A percentile compares a stretch with the other conserved stretches of the same genome.
These are phyloP conservation scores for Hassar affinis DNA, from an alignment of 2,113 vertebrate species.

Conservation along the genomic window DNA sequence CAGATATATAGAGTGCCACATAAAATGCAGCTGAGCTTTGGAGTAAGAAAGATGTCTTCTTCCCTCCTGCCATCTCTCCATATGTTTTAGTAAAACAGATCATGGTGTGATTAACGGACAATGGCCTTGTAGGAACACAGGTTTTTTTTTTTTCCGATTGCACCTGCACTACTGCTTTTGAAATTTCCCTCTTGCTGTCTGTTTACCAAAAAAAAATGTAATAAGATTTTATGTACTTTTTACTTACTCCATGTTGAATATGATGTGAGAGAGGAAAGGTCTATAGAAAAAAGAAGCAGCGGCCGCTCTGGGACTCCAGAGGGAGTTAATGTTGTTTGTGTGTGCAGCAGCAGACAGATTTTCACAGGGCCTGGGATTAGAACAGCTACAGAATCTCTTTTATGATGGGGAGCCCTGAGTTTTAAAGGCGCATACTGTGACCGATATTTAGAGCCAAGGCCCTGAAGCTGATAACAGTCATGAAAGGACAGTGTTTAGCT, in stretches of 20 bases:
- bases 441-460: conserved; percentile 78
- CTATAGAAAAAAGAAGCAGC: conserved; percentile 64
- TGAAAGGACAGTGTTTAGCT: conserved; percentile 71
- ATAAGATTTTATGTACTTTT: conserved; percentile 63
- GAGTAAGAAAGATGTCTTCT: conserved; percentile 16
- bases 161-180: conserved; percentile 62
- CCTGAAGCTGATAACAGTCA: conserved; percentile 72
- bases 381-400: conserved; percentile 72
- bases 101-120: conserved; percentile 67
- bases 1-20: neutral
- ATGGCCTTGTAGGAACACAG: conserved; percentile 64
- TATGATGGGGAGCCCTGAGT: conserved; percentile 69
- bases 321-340: conserved; percentile 74
- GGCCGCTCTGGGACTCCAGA: conserved; percentile 61
- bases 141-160: conserved; percentile 60
- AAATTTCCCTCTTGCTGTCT: conserved; percentile 68
- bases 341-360: conserved; percentile 67
- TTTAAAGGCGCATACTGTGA: conserved; percentile 75
- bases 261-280: conserved; percentile 55
- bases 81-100: conserved; percentile 65
- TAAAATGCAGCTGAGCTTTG: conserved; percentile 28
- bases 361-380: conserved; percentile 73
- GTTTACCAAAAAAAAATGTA: conserved; percentile 56
- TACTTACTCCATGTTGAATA: conserved; percentile 58
- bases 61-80: conserved; percentile 30